These are phyloP conservation scores for Macrosiphum euphorbiae DNA, from an alignment of 2,888 invertebrate genomes.

Conservation along the genomic window DNA sequence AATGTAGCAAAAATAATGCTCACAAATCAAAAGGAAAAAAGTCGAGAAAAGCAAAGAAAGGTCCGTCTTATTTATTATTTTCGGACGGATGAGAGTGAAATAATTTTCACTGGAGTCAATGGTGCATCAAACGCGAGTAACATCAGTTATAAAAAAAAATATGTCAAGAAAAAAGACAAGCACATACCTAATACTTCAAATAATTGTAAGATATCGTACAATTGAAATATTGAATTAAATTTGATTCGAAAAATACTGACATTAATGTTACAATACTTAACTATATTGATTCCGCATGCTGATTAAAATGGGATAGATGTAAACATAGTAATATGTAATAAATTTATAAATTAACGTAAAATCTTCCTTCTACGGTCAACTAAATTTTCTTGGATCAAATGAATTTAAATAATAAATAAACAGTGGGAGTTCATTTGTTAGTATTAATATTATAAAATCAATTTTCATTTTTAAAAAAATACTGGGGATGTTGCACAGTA, in stretches of 20 bases:
- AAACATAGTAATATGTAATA: not conserved
- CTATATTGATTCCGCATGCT: not conserved
- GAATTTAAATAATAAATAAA: not conserved
- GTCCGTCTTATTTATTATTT: conserved; percentile 25
- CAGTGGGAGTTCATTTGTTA: not conserved
- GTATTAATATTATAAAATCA: not conserved
- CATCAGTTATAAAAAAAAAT: conserved; percentile 40
- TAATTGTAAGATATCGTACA: not conserved
- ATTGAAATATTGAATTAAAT: not conserved
- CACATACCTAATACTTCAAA: not conserved
- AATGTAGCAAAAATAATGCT: conserved; percentile 37
- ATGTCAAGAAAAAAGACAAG: not conserved
- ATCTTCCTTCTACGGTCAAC: not conserved
- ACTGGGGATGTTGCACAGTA: not conserved
- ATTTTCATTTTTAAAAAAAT: not conserved
- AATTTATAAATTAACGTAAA: not conserved
- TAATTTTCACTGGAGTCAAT: conserved; percentile 44
- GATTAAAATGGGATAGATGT: not conserved
- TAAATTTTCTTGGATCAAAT: not conserved
- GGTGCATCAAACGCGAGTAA: conserved; percentile 5
- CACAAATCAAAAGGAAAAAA: conserved; percentile 42
- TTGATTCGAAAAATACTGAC: not conserved
- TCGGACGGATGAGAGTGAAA: conserved; percentile 36
- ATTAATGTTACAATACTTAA: not conserved
- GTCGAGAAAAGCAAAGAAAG: not conserved